These are phyloP conservation scores for Acanthosepion pharaonis DNA, from an alignment of 2,888 invertebrate genomes.

Conservation along the genomic window DNA sequence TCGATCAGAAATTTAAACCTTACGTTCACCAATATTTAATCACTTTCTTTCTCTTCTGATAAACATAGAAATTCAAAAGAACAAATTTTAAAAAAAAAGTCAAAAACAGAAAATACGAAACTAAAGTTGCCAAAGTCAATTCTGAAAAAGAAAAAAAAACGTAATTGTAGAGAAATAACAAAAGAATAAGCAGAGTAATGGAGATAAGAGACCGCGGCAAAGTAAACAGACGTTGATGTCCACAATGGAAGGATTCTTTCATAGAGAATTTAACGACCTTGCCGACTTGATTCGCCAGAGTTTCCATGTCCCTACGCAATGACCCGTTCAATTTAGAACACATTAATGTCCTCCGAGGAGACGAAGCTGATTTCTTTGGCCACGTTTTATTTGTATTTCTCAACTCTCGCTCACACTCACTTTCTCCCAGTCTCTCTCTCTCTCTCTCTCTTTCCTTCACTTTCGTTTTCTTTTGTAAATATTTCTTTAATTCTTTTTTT, in stretches of 20 bases:
- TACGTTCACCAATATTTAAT: background rate
- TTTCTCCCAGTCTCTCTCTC: background rate
- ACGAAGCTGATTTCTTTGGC: background rate
- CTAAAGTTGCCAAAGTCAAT: background rate
- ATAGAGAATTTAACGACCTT: constrained; percentile 33
- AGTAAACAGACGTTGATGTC: background rate
- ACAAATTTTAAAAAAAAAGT: background rate
- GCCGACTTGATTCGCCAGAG: background rate
- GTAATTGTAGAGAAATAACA: background rate
- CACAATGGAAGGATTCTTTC: background rate
- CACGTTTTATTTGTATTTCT: background rate
- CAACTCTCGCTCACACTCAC: background rate
- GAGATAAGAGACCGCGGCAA: background rate
- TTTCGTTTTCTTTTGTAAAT: too few relatives aligned
- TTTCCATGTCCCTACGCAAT: background rate
- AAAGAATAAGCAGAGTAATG: background rate
- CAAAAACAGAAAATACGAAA: background rate
- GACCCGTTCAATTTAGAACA: background rate
- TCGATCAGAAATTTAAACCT: background rate
- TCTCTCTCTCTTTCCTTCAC: background rate
- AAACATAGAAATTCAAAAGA: background rate
- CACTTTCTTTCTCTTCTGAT: too few relatives aligned
- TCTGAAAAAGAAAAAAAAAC: background rate
- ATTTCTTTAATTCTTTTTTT: background rate
- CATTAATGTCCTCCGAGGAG: constrained; percentile 18